Conservation (phyloP, 2,797 vertebrate species). For the Tragopan temminckii region DNA sequence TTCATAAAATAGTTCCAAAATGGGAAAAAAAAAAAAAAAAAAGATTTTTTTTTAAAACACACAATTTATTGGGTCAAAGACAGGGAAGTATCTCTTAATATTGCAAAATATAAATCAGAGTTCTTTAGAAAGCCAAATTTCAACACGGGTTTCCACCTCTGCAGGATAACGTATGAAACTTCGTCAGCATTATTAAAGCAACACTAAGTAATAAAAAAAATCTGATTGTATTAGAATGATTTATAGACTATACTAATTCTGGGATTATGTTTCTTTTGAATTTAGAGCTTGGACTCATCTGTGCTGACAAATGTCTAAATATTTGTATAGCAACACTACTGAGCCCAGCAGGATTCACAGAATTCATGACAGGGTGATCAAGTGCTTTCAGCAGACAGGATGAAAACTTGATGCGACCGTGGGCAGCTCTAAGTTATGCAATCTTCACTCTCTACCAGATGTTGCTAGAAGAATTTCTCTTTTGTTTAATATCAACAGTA, state of each 20-base stretch:
- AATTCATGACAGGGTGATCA: not conserved
- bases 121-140: not conserved
- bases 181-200: not conserved
- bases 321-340: not conserved
- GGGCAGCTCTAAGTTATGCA: constrained; percentile 22
- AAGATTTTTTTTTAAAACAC: not conserved
- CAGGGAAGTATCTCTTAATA: not conserved
- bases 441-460: constrained; percentile 25
- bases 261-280: not conserved
- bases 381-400: constrained; percentile 4
- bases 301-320: not conserved
- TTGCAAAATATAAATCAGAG: not conserved
- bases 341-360: not conserved
- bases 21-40: not conserved
- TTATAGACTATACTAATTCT: not conserved
- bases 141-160: not conserved
- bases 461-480: constrained; percentile 31
- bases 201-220: not conserved
- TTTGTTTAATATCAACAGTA: constrained; percentile 34
- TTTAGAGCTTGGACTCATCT: not conserved
- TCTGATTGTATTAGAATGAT: not conserved
- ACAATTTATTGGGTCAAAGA: not conserved
- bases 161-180: not conserved
- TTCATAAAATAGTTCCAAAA: not conserved
- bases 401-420: not conserved